phyloP scores from a whole-genome alignment of 2,888 invertebrate species.

The Dryocosmus kuriphilus region DNA sequence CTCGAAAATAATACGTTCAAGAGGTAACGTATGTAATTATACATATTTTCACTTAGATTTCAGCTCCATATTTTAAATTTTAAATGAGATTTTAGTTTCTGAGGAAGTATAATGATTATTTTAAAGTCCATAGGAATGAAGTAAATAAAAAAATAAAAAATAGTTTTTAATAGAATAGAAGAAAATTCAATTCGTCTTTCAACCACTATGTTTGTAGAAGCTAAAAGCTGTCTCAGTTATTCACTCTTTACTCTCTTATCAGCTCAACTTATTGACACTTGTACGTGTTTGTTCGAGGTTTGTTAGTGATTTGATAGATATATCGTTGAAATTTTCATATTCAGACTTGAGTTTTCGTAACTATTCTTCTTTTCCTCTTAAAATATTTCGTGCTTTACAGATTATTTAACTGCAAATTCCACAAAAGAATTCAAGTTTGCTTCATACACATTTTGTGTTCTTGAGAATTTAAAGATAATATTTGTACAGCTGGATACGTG shows the following conservation, averaged over 20 bases:
- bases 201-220: background rate
- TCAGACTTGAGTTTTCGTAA: background rate
- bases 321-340: background rate
- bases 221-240: background rate
- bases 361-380: background rate
- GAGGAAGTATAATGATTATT: background rate
- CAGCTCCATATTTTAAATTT: background rate
- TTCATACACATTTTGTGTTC: background rate
- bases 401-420: background rate
- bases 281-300: background rate
- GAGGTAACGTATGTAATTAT: background rate
- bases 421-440: background rate
- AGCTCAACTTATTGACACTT: background rate
- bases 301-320: background rate
- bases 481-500: background rate
- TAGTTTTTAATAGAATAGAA: background rate
- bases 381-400: background rate
- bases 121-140: background rate
- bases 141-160: background rate
- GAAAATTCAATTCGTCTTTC: background rate
- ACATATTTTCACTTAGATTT: background rate
- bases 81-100: background rate
- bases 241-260: background rate
- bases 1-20: slow-evolving; percentile 9
- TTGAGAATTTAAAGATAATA: background rate